Conservation (phyloP, 2,888 invertebrate species). For the Phragmatobia fuliginosa region DNA sequence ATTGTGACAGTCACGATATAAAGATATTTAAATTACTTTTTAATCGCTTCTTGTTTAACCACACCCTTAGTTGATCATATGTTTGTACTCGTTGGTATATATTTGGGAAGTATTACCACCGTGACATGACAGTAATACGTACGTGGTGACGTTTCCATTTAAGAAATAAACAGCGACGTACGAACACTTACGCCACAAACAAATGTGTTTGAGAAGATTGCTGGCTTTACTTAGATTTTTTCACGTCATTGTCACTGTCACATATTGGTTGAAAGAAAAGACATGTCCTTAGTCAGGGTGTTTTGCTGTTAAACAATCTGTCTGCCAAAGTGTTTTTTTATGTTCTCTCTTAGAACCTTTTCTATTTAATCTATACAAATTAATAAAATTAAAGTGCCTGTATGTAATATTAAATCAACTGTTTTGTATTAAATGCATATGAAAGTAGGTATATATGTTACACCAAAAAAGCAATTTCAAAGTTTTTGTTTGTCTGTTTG, state of each 20-base stretch:
- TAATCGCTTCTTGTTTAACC: constrained; percentile 19
- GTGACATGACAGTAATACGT: constrained; percentile 37
- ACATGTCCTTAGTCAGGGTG: neutral
- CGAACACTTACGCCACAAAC: neutral
- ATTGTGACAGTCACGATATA: too few species aligned
- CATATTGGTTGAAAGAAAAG: too few species aligned
- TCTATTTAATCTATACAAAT: too few species aligned
- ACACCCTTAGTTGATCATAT: constrained; percentile 31
- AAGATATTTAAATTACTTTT: too few species aligned
- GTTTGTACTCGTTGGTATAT: constrained; percentile 42
- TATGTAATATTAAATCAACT: too few species aligned
- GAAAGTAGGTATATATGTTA: too few species aligned
- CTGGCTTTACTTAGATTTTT: neutral
- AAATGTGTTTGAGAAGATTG: neutral
- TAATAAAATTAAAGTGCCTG: too few species aligned
- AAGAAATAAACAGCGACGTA: constrained; percentile 34
- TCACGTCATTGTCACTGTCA: neutral
- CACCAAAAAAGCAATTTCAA: too few species aligned
- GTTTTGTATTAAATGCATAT: too few species aligned
- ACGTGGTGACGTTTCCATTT: constrained; percentile 42
- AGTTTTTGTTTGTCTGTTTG: too few species aligned
- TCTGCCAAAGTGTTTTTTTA: neutral
- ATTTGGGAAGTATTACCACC: constrained; percentile 42
- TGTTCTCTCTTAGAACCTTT: too few species aligned
- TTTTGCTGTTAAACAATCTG: neutral